These are phyloP conservation scores for Xiphophorus maculatus DNA, from an alignment of 2,113 vertebrate genomes.

Conservation along the genomic window DNA sequence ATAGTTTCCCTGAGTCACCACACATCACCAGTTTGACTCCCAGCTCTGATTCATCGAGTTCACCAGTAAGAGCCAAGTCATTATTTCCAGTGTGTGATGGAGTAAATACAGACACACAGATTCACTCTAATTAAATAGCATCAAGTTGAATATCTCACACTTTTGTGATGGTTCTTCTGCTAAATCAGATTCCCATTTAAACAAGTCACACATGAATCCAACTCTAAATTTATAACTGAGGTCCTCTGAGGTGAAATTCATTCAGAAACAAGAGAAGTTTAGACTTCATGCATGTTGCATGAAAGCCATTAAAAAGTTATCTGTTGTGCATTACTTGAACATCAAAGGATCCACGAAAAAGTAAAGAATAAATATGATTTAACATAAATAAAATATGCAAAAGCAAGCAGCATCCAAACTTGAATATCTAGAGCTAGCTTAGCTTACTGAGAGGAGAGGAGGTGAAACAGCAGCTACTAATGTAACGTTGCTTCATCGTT, in stretches of 20 bases:
- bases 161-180: background rate
- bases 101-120: conserved; percentile 13
- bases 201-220: background rate
- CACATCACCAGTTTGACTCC: conserved; percentile 15
- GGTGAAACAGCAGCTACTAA: too few relatives aligned
- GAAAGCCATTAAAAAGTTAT: background rate
- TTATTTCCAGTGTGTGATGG: conserved; percentile 35
- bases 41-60: conserved; percentile 31
- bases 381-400: background rate
- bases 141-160: background rate
- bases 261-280: background rate
- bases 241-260: background rate
- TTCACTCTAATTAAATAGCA: background rate
- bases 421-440: too few relatives aligned
- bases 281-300: background rate
- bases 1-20: conserved; percentile 4
- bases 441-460: too few relatives aligned
- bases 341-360: background rate
- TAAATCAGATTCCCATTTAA: background rate
- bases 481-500: background rate
- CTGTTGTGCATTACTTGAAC: background rate
- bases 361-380: background rate
- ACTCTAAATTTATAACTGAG: background rate
- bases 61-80: conserved; percentile 36
- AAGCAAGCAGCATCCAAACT: background rate